Conservation (phyloP, 2,797 vertebrate genomes). For the Mormyrops attenuatus region DNA sequence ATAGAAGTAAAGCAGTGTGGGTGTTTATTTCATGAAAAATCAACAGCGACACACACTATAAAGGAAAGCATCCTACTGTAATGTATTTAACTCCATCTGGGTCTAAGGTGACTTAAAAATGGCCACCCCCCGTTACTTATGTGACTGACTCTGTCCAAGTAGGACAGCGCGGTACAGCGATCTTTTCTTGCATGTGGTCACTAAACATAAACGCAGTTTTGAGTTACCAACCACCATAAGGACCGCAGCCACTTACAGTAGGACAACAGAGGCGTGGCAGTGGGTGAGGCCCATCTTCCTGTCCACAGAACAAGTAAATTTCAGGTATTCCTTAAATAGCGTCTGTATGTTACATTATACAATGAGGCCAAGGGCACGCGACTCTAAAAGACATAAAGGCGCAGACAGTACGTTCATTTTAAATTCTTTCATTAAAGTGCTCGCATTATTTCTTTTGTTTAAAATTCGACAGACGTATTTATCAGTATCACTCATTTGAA, state of each 20-base stretch:
- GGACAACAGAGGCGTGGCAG: background rate
- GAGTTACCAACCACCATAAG: background rate
- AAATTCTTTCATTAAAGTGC: background rate
- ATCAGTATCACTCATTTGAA: background rate
- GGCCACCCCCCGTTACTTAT: background rate
- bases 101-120: background rate
- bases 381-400: background rate
- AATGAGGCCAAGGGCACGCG: background rate
- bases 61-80: background rate
- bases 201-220: background rate
- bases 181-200: background rate
- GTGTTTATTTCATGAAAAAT: background rate
- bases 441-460: background rate
- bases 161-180: background rate
- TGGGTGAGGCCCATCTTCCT: background rate
- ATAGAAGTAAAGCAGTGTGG: background rate
- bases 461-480: background rate
- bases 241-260: background rate
- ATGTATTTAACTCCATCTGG: background rate
- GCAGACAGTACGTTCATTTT: background rate
- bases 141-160: background rate
- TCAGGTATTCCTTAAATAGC: background rate
- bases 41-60: background rate
- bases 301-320: background rate
- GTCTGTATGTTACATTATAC: background rate